These are phyloP conservation scores for Tragelaphus buxtoni DNA, from an alignment of 2,113 vertebrate genomes.

Conservation along the genomic window DNA sequence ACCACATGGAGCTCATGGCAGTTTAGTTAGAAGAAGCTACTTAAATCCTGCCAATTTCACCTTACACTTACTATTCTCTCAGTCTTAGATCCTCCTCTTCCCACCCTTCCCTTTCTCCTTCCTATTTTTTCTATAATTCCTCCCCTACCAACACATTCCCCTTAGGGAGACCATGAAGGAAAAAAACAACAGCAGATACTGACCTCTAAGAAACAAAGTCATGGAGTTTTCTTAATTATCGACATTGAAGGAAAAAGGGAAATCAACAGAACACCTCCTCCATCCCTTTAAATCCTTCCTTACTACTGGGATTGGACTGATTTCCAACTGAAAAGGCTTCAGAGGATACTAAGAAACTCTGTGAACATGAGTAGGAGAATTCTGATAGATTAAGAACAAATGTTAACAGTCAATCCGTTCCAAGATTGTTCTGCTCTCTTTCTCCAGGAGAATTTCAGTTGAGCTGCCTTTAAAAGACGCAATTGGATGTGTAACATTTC, in stretches of 20 bases:
- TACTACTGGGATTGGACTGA: conserved; percentile 30
- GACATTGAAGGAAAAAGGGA: conserved; percentile 58
- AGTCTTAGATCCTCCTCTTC: neutral
- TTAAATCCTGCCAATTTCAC: neutral
- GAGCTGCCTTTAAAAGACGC: neutral
- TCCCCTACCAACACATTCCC: neutral
- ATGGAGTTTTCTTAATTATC: conserved; percentile 62
- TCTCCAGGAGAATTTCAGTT: conserved; percentile 31
- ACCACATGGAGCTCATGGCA: neutral
- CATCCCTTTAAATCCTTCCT: conserved; percentile 47
- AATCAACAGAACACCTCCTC: conserved; percentile 48
- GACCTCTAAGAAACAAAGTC: neutral
- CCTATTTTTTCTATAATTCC: neutral
- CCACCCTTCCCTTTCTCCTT: neutral
- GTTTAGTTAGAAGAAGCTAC: neutral
- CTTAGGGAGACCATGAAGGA: neutral
- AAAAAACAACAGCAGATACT: neutral
- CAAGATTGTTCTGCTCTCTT: conserved; percentile 58
- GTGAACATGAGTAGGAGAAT: conserved; percentile 54
- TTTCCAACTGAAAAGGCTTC: conserved; percentile 18
- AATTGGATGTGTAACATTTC: neutral
- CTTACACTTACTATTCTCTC: neutral
- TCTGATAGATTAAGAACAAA: conserved; percentile 73
- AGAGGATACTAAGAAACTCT: conserved; percentile 42
- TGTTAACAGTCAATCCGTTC: conserved; percentile 52